Base-by-base conservation (phyloP, 2,113 vertebrate species). In the Phainopepla nitens region DNA sequence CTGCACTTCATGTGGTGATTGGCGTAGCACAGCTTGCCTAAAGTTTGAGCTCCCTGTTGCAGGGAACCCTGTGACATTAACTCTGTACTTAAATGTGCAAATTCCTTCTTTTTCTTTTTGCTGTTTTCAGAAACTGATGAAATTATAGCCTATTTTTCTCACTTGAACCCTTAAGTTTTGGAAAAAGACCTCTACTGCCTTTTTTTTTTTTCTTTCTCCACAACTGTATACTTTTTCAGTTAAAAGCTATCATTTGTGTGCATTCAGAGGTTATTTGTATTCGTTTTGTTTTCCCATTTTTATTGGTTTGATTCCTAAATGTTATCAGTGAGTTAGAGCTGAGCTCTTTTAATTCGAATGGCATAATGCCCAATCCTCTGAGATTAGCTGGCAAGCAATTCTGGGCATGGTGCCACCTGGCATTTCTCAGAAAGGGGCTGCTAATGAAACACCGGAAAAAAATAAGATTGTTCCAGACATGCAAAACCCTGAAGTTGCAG, bases 391-490 rank as follows among this genome's bases (percentile, higher is more conserved):
- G 91, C 95, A 94, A 89, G 81, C 1, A 2, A 58, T 93, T 97
- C 93, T 95, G 96, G 97, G 96, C 96, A 91, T 22, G 20, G 36
- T 92, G 96, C 97, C 97, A 97, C 84, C 49, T 94, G 87, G 93
- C 91, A 87, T 88, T 96, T 96, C 53, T 90, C 86, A 95, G 95
- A 95, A 91, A 73, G 45, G 82, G 71, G 29, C 93, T 96, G 87
- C 64, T 97, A 96, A 95, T 96, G 95, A 96, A 97, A 95, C 62
- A 87, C 93, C 85, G 92, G 94, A 95, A 96, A 95, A 96, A 95
- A 96, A 94, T 78, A 86, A 90, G 79, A 87, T 94, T 97, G 95
- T 96, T 95, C 90, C 93, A 97, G 95, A 89, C 91, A 89, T 95
- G 87, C 84, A 92, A 92, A 93, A n/a, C 35, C 79, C 75, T 89